Base-by-base conservation (phyloP, 30 jellyfish, hydroid and myxozoan species). In the Pelagia noctiluca region DNA sequence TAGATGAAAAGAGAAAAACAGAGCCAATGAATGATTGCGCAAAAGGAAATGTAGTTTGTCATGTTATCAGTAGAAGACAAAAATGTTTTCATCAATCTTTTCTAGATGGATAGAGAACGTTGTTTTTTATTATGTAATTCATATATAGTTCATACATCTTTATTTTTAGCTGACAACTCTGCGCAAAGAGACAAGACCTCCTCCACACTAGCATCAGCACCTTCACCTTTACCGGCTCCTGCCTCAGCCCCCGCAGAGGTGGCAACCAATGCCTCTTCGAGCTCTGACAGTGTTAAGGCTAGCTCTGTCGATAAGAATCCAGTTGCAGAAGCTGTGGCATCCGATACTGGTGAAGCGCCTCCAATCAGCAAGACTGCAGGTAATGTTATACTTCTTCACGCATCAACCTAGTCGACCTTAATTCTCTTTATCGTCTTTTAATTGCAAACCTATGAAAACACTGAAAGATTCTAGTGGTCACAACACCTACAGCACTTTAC, bases 311-410 rank as follows among this genome's bases (percentile, higher is more conserved):
- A 24, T 42, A 82, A 82, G 25, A 50, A 82, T 36, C 85, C 92
- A 3, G 85, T 69, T 3, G 78, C 92, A 33, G 85, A 82, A 19
- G 25, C 92, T 32, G 48, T 82, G 25, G 92, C 86, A 19, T 68
- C 92, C 21, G 92, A 82, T 65, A 82, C 92, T 53, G 92, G 92
- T 10, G 92, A 68, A 65, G 92, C 60, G 63, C 92, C 92, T 8
- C 34, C 61, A 13, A 30, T 82, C 33, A 82, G 79, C 24, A 71
- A 38, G 63, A 82, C 74, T 22, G 85, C 82, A 34, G 92, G 92
- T 82, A 82, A 22, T 49, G 12, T 23, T 0, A 8, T 13, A 7
- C 11, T 8, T 23, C 7, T 11, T 60, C 24, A 8, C 28, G 24
- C 7, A 8, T 12, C 61, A 47, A 11, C 28, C 24, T 7, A 8